These are phyloP conservation scores for Epinotia ramella DNA, from an alignment of 2,888 invertebrate species.

Conservation along the genomic window DNA sequence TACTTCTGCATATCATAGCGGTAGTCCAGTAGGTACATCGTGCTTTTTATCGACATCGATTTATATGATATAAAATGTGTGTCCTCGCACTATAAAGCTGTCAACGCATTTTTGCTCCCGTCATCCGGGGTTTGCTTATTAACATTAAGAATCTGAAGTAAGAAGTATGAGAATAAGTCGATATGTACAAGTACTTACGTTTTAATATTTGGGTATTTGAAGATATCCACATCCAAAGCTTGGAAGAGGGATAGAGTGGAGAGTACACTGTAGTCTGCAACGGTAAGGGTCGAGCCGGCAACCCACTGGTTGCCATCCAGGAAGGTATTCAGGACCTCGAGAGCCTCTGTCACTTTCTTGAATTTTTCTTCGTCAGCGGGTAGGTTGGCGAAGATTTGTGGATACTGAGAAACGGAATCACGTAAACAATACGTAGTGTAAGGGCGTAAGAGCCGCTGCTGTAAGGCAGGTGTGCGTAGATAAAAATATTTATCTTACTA, in stretches of 20 bases:
- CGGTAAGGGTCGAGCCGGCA: conserved; percentile 87
- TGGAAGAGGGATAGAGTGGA: conserved; percentile 86
- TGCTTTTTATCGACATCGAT: too few species aligned
- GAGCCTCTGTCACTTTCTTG: conserved; percentile 85
- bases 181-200: not conserved
- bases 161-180: too few species aligned
- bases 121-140: too few species aligned
- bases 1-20: too few species aligned
- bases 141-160: too few species aligned
- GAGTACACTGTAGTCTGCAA: conserved; percentile 88
- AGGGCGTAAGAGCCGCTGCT: too few species aligned
- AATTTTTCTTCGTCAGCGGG: conserved; percentile 83
- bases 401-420: conserved; percentile 63
- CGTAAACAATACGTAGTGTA: not conserved
- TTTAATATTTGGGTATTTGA: conserved; percentile 22
- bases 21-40: too few species aligned
- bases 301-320: conserved; percentile 86
- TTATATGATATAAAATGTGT: too few species aligned
- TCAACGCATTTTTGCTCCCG: too few species aligned
- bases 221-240: not conserved
- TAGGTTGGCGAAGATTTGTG: conserved; percentile 72
- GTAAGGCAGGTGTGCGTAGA: too few species aligned
- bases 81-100: too few species aligned
- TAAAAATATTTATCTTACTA: too few species aligned
- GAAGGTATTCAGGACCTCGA: conserved; percentile 86